Percentiles rank a stretch among this genome's conserved stretches.
Conservation (phyloP, 1,140 invertebrate genomes). For the Andrena cerasifolii region DNA sequence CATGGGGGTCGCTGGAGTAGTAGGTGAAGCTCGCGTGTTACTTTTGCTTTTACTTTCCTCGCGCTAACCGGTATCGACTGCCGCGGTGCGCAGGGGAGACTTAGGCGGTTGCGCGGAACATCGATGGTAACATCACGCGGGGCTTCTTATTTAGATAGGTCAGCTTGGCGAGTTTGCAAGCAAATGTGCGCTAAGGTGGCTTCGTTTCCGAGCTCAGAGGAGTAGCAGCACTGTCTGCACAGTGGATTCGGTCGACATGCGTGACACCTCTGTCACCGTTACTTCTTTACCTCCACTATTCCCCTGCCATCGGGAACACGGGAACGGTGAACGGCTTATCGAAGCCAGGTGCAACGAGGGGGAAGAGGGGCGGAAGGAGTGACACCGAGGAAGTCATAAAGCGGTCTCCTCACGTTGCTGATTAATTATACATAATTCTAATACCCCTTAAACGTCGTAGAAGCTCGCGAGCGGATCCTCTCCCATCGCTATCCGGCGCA, state of each 20-base stretch:
- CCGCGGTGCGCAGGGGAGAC: too few relatives aligned
- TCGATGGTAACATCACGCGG: too few relatives aligned
- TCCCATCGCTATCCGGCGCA: slow-evolving; percentile 28
- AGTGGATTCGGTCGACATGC: too few relatives aligned
- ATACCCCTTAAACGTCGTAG: slow-evolving; percentile 28
- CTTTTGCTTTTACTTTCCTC: background rate
- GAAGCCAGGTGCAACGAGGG: too few relatives aligned
- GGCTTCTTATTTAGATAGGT: too few relatives aligned
- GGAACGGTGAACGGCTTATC: background rate
- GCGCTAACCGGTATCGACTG: background rate
- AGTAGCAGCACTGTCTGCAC: too few relatives aligned
- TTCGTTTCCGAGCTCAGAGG: too few relatives aligned
- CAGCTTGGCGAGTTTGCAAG: too few relatives aligned
- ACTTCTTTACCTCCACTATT: too few relatives aligned
- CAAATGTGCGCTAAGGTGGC: too few relatives aligned
- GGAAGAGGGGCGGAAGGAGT: background rate
- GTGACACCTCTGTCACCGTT: too few relatives aligned
- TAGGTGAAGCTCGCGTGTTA: background rate
- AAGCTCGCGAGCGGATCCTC: slow-evolving; percentile 10
- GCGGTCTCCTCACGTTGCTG: slow-evolving; percentile 11
- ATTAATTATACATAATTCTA: slow-evolving; percentile 44
- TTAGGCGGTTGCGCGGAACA: too few relatives aligned
- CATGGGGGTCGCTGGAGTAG: background rate
- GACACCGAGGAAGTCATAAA: background rate
- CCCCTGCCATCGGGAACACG: background rate